Percentiles rank a stretch among this genome's conserved stretches.
phyloP scores from a whole-genome alignment of 1,140 invertebrate species.

The Drosophila biarmipes region DNA sequence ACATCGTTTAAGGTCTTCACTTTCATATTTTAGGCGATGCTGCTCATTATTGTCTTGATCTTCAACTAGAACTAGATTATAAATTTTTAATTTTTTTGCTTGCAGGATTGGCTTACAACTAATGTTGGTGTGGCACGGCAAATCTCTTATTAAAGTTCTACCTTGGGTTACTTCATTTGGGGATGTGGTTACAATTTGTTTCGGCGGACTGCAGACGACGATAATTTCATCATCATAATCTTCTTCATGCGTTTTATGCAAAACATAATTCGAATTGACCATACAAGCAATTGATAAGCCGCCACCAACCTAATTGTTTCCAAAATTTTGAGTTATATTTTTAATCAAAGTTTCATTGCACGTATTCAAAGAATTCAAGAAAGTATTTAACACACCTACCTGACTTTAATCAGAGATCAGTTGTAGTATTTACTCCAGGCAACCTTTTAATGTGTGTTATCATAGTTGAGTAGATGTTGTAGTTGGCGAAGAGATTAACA shows the following conservation, averaged over 20 bases:
- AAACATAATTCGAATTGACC: slow-evolving; percentile 37
- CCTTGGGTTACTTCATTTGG: slow-evolving; percentile 9
- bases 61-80: slow-evolving; percentile 57
- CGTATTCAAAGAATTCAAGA: slow-evolving; percentile 10
- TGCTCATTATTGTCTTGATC: slow-evolving; percentile 51
- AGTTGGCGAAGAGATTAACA: slow-evolving; percentile 84
- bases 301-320: slow-evolving; percentile 60
- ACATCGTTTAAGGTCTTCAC: slow-evolving; percentile 68
- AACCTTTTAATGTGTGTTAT: slow-evolving; percentile 77
- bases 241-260: slow-evolving; percentile 12
- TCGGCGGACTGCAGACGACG: slow-evolving; percentile 63
- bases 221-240: slow-evolving; percentile 63
- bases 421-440: slow-evolving; percentile 85
- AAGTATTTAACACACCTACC: slow-evolving; percentile 64
- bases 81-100: slow-evolving; percentile 25
- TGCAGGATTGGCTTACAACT: slow-evolving; percentile 43
- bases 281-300: slow-evolving; percentile 35
- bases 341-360: slow-evolving; percentile 10
- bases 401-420: slow-evolving; percentile 84
- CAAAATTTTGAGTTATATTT: slow-evolving; percentile 27
- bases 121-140: slow-evolving; percentile 21
- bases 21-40: slow-evolving; percentile 55
- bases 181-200: not conserved
- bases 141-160: slow-evolving; percentile 18
- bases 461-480: slow-evolving; percentile 55